Conservation (phyloP, 2,113 vertebrate genomes). For the Amblyopsis rosae region DNA sequence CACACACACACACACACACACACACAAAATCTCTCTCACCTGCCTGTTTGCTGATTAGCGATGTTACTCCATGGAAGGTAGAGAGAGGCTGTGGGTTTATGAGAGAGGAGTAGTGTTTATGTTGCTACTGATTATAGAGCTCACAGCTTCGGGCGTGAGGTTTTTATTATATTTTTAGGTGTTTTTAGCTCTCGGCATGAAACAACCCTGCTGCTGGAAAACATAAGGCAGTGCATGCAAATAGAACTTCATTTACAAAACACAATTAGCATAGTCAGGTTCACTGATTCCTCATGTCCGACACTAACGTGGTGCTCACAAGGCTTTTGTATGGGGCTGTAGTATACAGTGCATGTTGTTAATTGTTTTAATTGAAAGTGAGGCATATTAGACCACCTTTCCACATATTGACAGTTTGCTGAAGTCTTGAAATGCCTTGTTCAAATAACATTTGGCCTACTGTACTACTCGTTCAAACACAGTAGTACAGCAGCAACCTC, state of each 20-base stretch:
- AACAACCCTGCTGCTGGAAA: background rate
- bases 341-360: too few relatives aligned
- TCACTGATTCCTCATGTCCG: background rate
- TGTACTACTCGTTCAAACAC: too few relatives aligned
- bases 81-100: background rate
- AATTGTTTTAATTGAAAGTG: too few relatives aligned
- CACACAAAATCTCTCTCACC: conserved; percentile 15
- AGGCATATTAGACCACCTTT: too few relatives aligned
- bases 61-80: conserved; percentile 6
- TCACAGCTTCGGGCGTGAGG: background rate
- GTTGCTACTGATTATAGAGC: conserved; percentile 4
- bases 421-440: too few relatives aligned
- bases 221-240: conserved; percentile 3
- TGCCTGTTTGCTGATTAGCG: conserved; percentile 24
- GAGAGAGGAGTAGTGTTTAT: background rate
- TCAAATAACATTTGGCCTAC: too few relatives aligned
- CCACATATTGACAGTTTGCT: too few relatives aligned
- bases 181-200: conserved; percentile 18
- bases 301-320: too few relatives aligned
- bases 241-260: conserved; percentile 34
- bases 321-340: too few relatives aligned
- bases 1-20: conserved; percentile 11
- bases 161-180: conserved; percentile 3
- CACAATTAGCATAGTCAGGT: conserved; percentile 31
- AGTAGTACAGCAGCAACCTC: too few relatives aligned